A percentile compares a stretch with the other conserved stretches of the same genome.
phyloP scores from a whole-genome alignment of 2,797 vertebrate species.

The Hipposideros larvatus region DNA sequence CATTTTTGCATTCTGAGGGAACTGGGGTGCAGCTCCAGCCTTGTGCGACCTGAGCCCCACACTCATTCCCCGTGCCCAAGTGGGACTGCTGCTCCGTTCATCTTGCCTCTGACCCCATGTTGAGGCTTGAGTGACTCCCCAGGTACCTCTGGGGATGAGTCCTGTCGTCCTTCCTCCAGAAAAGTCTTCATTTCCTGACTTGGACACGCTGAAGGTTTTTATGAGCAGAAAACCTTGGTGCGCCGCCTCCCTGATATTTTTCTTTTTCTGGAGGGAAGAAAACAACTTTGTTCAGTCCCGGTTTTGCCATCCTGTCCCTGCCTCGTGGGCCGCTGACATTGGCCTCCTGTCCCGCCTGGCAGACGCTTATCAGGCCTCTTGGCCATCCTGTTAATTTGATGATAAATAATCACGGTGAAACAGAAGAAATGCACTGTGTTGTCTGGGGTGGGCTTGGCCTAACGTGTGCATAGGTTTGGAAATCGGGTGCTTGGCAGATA shows the following conservation, averaged over 20 bases:
- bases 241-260: neutral
- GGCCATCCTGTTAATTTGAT: neutral
- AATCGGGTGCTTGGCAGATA: neutral
- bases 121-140: neutral
- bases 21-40: accelerated
- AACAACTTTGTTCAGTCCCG: neutral
- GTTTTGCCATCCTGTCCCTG: neutral
- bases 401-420: neutral
- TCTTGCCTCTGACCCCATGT: accelerated
- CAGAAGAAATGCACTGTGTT: neutral
- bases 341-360: neutral
- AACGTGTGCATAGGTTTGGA: neutral
- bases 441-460: accelerated
- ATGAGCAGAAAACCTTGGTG: neutral
- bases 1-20: neutral
- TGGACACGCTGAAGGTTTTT: neutral
- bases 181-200: neutral
- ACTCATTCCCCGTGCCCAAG: accelerated
- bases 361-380: neutral
- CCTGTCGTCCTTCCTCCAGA: neutral
- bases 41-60: neutral
- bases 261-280: neutral
- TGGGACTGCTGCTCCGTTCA: neutral
- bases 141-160: neutral
- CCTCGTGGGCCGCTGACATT: neutral